These are phyloP conservation scores for Girardinichthys multiradiatus DNA, from an alignment of 2,113 vertebrate genomes.

Conservation along the genomic window DNA sequence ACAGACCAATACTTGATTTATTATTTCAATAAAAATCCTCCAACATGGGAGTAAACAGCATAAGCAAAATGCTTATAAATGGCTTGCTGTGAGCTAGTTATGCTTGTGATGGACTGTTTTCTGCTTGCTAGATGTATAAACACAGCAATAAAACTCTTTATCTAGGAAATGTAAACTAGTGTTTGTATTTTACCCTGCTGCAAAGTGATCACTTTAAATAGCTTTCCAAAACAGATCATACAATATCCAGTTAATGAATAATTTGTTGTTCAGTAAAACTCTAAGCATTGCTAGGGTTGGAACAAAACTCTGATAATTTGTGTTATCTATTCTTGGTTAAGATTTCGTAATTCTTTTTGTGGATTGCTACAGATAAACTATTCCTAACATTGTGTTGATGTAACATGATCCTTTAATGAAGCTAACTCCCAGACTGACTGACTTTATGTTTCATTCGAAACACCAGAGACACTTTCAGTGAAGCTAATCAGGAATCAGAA, in stretches of 20 bases:
- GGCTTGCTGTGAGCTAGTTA: conserved; percentile 40
- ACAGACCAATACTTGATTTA: conserved; percentile 44
- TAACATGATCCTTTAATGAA: conserved; percentile 33
- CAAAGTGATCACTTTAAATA: neutral
- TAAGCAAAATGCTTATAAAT: conserved; percentile 37
- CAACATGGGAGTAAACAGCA: conserved; percentile 30
- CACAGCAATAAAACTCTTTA: neutral
- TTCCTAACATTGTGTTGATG: conserved; percentile 3
- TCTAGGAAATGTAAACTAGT: neutral
- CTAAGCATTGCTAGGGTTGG: conserved; percentile 5
- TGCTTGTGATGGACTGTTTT: conserved; percentile 29
- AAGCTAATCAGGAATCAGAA: conserved; percentile 34
- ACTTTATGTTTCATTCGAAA: conserved; percentile 22
- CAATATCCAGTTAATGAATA: neutral
- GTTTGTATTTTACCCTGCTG: neutral
- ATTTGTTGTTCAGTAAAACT: conserved; percentile 4
- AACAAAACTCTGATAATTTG: conserved; percentile 8
- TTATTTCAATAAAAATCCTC: conserved; percentile 49
- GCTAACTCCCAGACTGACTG: neutral
- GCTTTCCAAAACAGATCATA: neutral
- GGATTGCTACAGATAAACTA: neutral
- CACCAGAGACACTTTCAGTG: neutral
- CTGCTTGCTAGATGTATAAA: conserved; percentile 22
- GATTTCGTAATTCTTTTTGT: neutral
- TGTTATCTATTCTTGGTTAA: neutral